Conservation (phyloP, 2,797 vertebrate species). For the Vespertilio murinus region DNA sequence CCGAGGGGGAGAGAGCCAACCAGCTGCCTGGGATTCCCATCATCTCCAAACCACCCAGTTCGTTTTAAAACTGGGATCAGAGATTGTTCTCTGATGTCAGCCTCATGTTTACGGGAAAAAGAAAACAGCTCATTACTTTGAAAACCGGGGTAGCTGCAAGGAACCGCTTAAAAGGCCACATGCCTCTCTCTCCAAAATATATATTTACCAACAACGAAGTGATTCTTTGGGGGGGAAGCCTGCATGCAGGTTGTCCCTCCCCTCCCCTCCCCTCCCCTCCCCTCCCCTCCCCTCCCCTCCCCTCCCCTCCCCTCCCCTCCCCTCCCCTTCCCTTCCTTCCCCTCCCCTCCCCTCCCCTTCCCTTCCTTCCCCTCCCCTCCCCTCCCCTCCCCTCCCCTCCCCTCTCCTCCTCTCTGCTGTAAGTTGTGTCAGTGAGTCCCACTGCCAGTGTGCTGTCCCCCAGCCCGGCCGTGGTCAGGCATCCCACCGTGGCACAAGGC, state of each 20-base stretch:
- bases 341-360: neutral
- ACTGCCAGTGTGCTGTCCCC: neutral
- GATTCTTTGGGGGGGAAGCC: neutral
- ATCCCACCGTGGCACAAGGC: rapidly evolving
- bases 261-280: neutral
- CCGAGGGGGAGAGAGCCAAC: neutral
- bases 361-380: neutral
- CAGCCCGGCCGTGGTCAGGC: rapidly evolving
- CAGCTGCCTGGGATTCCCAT: neutral
- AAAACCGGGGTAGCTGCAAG: neutral
- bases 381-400: neutral
- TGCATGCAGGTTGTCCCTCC: neutral
- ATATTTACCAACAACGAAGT: neutral
- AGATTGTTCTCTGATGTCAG: constrained; percentile 21
- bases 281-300: neutral
- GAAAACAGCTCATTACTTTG: neutral
- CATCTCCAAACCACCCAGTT: constrained; percentile 30
- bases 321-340: too few species aligned
- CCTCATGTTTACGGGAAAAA: constrained; percentile 25
- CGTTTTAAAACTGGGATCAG: constrained; percentile 19
- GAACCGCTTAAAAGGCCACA: neutral
- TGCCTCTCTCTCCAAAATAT: neutral
- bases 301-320: neutral
- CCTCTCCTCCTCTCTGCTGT: neutral
- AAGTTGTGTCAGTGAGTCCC: neutral